Base-by-base conservation (phyloP, 2,888 invertebrate genomes). In the Chirona hameri region DNA sequence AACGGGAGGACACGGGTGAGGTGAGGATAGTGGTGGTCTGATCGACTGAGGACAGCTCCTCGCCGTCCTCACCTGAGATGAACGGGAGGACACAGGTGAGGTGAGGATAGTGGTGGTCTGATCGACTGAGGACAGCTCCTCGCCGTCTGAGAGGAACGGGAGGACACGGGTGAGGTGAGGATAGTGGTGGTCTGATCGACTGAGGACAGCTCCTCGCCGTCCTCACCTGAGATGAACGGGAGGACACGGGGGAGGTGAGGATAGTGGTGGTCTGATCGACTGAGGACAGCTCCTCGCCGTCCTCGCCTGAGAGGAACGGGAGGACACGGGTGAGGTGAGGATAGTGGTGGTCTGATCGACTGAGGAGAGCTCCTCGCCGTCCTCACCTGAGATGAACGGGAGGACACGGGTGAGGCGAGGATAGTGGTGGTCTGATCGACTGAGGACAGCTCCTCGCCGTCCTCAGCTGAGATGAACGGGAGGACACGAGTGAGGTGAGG, bases 161-260 rank as follows among this genome's bases (percentile, higher is more conserved):
- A 60, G 24, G 60, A n/a, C 18, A 60, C n/a, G 60, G 60, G 60
- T n/a, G 24, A 9, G 39, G 39, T 39, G 5, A 96, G 89, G 84
- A 92, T 91, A 0, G 94, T 94, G 84, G 93, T 92, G 88, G 95
- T 94, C 89, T 96, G 95, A 0, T 95, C 95, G 0, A 95, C 95
- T 5, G 94, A 93, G 0, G 95, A 95, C 21, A 93, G 88, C 81
- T 93, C 93, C 83, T 92, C 92, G 14, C 93, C 92, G 87, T 96
- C 95, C 89, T 96, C 96, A 9, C 93, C 93, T 79, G 93, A 7
- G 18, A 10, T 31, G 72, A n/a, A 24, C 21, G 60, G 21, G 9
- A 60, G 24, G 60, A n/a, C 18, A 60, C n/a, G 60, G 60, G 60
- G 2, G 24, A 9, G 39, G 39, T 39, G 5, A 96, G 89, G 84